Evolutionary conservation across 2,888 invertebrate genomes (phyloP).

Genomic region (Drosophila melanosoma): DNA sequence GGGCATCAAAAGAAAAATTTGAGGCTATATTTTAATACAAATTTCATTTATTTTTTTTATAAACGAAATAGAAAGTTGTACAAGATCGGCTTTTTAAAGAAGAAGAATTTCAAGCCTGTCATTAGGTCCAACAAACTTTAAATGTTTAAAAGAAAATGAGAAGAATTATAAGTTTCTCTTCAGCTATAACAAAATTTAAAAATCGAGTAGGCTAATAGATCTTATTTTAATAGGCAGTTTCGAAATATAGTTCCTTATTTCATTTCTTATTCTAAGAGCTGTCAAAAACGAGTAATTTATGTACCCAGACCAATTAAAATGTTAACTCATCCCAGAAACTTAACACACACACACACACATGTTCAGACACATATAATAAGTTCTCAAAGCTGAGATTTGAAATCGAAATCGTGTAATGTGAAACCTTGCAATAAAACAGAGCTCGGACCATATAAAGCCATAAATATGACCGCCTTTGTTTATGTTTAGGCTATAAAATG

Average conservation of each 20-base stretch:
- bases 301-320: constrained; percentile 62
- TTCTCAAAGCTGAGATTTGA: constrained; percentile 28
- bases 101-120: not conserved
- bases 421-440: constrained; percentile 40
- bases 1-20: constrained; percentile 2
- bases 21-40: not conserved
- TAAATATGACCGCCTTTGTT: constrained; percentile 61
- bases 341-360: constrained; percentile 10
- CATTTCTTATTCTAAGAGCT: constrained; percentile 31
- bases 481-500: constrained; percentile 59
- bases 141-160: not conserved
- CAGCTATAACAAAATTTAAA: not conserved
- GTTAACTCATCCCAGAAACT: constrained; percentile 44
- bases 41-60: constrained; percentile 6
- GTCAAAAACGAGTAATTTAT: constrained; percentile 62
- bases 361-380: constrained; percentile 8
- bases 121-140: not conserved
- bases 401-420: constrained; percentile 63
- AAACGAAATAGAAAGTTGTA: constrained; percentile 42
- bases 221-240: constrained; percentile 16
- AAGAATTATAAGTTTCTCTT: not conserved
- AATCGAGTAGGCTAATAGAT: constrained; percentile 9
- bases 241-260: constrained; percentile 19
- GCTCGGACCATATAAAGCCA: constrained; percentile 37
- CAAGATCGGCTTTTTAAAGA: constrained; percentile 10